Evolutionary conservation across 2,797 vertebrate species (phyloP).

Genomic region (Paramormyrops hopkinsi): DNA sequence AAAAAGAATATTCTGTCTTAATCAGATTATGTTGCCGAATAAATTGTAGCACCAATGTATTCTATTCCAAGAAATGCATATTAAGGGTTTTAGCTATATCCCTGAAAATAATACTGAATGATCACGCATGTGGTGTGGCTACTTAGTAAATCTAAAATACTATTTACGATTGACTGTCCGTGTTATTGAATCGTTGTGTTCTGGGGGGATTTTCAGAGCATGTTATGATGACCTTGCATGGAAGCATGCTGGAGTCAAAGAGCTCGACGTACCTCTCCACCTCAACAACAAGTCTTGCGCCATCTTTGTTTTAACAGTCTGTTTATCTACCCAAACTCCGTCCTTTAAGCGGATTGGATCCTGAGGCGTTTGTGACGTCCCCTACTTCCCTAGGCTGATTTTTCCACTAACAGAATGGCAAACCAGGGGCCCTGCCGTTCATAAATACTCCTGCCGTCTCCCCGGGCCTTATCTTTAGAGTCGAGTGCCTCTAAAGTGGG

Average conservation of each 20-base stretch:
- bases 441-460: background rate
- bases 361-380: background rate
- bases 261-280: background rate
- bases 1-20: background rate
- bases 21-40: background rate
- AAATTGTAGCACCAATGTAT: background rate
- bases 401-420: background rate
- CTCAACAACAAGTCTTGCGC: background rate
- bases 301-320: background rate
- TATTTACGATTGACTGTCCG: background rate
- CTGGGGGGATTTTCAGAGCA: background rate
- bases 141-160: background rate
- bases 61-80: conserved; percentile 6
- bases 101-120: background rate
- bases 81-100: background rate
- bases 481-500: background rate
- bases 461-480: background rate
- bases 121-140: background rate
- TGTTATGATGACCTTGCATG: conserved; percentile 1
- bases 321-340: background rate
- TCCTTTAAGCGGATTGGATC: background rate
- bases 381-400: background rate
- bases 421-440: background rate
- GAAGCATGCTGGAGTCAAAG: background rate
- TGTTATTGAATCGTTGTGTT: background rate